phyloP scores from a whole-genome alignment of 2,888 invertebrate genomes.

The Chydorus sphaericus region DNA sequence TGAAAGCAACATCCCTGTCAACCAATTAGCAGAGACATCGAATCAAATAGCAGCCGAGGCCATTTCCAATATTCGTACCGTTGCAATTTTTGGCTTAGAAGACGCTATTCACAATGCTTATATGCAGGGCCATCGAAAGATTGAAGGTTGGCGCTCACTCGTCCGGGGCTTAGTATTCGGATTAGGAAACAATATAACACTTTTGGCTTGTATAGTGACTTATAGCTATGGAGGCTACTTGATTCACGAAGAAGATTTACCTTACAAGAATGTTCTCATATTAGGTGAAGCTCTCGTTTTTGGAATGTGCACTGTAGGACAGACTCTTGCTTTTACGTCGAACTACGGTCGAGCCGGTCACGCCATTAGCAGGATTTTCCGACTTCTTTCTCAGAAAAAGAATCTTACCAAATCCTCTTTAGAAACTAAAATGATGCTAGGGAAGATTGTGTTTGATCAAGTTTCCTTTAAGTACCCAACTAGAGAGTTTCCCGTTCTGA shows the following conservation, averaged over 20 bases:
- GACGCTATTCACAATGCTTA: conserved; percentile 43
- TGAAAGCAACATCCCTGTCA: conserved; percentile 45
- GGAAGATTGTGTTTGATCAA: conserved; percentile 51
- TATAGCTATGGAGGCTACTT: conserved; percentile 56
- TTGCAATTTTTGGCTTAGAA: conserved; percentile 51
- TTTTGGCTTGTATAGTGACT: conserved; percentile 51
- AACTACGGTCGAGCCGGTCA: conserved; percentile 64
- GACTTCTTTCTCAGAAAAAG: conserved; percentile 45
- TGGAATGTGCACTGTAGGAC: conserved; percentile 64
- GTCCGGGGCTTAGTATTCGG: conserved; percentile 53
- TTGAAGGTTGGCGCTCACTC: conserved; percentile 40
- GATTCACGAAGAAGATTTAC: conserved; percentile 43
- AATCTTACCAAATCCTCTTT: too few relatives aligned
- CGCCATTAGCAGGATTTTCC: conserved; percentile 52
- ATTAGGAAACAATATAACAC: conserved; percentile 22
- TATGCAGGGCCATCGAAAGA: conserved; percentile 40
- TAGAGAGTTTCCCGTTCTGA: conserved; percentile 56
- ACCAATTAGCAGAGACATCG: too few relatives aligned
- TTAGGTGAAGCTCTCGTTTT: conserved; percentile 58
- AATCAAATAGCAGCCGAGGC: conserved; percentile 61
- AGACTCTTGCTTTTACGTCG: conserved; percentile 60
- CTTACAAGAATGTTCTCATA: conserved; percentile 52
- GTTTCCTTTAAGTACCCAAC: conserved; percentile 70
- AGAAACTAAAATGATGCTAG: conserved; percentile 20
- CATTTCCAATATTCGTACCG: conserved; percentile 58